phyloP scores from a whole-genome alignment of 2,888 invertebrate species.

The Agrilus cyanescens region DNA sequence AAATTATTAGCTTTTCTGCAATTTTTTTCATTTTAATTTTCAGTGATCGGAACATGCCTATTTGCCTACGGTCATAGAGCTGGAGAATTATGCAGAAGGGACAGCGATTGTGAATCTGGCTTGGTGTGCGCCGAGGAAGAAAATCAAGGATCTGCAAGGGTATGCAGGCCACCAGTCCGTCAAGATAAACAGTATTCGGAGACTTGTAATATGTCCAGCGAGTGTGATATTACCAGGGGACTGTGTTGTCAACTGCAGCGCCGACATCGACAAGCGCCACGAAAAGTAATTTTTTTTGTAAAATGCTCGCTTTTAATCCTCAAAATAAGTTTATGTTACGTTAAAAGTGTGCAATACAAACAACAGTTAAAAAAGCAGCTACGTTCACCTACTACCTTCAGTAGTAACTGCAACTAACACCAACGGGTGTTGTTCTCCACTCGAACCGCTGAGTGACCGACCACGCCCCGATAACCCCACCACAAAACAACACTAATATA shows the following conservation, averaged over 20 bases:
- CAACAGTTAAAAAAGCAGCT: too few species aligned
- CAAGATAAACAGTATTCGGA: conserved; percentile 77
- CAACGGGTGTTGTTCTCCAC: too few species aligned
- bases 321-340: too few species aligned
- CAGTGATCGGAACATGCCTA: conserved; percentile 53
- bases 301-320: neutral
- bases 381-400: too few species aligned
- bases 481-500: too few species aligned
- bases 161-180: conserved; percentile 66
- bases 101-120: conserved; percentile 77
- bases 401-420: too few species aligned
- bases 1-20: neutral
- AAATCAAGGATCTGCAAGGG: conserved; percentile 49
- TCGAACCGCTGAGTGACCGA: too few species aligned
- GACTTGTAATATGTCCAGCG: conserved; percentile 68
- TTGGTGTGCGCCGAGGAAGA: conserved; percentile 64
- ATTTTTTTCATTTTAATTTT: conserved; percentile 12
- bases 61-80: conserved; percentile 63
- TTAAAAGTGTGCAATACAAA: too few species aligned
- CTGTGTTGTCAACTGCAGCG: conserved; percentile 80
- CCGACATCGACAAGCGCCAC: conserved; percentile 71
- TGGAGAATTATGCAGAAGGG: conserved; percentile 70
- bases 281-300: conserved; percentile 51
- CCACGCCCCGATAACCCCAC: too few species aligned
- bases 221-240: conserved; percentile 75